These are phyloP conservation scores for Xiphorhynchus elegans DNA, from an alignment of 2,113 vertebrate species.

Conservation along the genomic window DNA sequence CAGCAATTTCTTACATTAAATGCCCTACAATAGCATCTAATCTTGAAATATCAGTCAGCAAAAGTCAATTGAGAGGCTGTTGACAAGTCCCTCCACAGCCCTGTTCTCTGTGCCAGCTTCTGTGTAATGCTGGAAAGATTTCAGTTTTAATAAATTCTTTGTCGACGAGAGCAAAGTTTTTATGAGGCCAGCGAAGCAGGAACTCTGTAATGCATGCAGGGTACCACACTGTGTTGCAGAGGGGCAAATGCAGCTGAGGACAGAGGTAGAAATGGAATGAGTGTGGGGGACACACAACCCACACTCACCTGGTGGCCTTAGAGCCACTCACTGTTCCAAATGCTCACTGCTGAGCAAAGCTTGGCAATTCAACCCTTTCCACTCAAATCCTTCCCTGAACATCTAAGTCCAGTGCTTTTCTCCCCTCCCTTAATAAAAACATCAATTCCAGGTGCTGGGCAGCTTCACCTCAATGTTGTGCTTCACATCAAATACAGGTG, in stretches of 20 bases:
- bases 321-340: not conserved
- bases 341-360: not conserved
- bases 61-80: slow-evolving; percentile 1
- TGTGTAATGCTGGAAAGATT: not conserved
- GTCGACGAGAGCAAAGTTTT: not conserved
- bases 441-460: not conserved
- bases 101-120: not conserved
- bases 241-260: not conserved
- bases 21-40: not conserved
- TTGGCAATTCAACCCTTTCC: not conserved
- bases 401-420: not conserved
- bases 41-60: slow-evolving; percentile 2
- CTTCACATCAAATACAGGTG: not conserved
- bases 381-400: not conserved
- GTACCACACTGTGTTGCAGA: not conserved
- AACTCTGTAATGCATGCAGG: not conserved
- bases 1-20: slow-evolving; percentile 5
- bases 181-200: not conserved
- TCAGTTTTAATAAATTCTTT: slow-evolving; percentile 21
- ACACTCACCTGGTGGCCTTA: not conserved
- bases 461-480: not conserved
- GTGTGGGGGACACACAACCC: not conserved
- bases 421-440: not conserved
- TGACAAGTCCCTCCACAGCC: not conserved
- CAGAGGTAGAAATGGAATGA: not conserved